Evolutionary conservation across 2,888 invertebrate species (phyloP).

Genomic region (Margaritifera margaritifera): DNA sequence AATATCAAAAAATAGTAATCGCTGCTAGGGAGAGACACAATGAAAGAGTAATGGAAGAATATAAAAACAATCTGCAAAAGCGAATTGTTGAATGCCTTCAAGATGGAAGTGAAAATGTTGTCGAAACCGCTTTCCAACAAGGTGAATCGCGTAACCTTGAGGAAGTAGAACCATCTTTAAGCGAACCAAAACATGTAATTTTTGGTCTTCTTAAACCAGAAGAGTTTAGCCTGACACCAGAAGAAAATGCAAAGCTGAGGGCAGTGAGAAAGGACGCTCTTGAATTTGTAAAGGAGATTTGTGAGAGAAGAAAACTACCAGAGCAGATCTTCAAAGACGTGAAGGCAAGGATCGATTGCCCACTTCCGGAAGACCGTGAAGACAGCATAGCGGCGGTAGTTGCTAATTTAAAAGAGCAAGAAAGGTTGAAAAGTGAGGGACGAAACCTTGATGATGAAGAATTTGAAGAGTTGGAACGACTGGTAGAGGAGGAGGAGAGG

Average conservation of each 20-base stretch:
- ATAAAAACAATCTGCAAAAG: too few relatives aligned
- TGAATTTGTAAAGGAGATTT: slow-evolving; percentile 1
- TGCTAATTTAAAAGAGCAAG: background rate
- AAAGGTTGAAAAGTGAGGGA: background rate
- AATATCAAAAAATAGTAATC: background rate
- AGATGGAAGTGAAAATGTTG: background rate
- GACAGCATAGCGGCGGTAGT: background rate
- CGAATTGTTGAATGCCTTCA: too few relatives aligned
- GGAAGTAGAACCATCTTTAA: too few relatives aligned
- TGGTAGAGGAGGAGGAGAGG: slow-evolving; percentile 18
- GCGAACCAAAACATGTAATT: too few relatives aligned
- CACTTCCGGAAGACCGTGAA: background rate
- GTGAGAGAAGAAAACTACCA: slow-evolving; percentile 6
- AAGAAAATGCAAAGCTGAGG: slow-evolving; percentile 5
- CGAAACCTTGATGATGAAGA: slow-evolving; percentile 3
- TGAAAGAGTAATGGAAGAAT: too few relatives aligned
- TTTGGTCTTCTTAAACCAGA: too few relatives aligned
- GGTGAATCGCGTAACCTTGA: background rate
- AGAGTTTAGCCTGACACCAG: background rate
- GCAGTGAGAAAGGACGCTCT: background rate
- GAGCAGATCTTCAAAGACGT: background rate
- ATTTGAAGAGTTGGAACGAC: slow-evolving; percentile 6
- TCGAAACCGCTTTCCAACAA: background rate
- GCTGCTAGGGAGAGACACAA: too few relatives aligned
- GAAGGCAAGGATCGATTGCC: background rate